Evolutionary conservation across 2,888 invertebrate genomes (phyloP).

Genomic region (Macropis europaea): DNA sequence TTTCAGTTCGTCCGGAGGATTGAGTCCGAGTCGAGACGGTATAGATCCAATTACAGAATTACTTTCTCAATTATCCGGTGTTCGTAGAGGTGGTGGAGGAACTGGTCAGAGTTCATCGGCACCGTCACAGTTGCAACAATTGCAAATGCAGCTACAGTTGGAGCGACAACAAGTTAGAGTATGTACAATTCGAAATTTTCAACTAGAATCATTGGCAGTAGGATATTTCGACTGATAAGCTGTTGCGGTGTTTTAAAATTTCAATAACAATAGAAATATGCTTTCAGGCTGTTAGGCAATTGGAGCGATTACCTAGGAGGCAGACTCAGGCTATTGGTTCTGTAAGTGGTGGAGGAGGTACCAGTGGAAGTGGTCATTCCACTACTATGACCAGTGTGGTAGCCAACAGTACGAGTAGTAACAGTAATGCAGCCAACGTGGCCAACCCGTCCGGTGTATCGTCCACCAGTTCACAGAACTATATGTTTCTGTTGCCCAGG

Average conservation of each 20-base stretch:
- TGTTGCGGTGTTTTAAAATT: neutral
- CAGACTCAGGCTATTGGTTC: constrained; percentile 84
- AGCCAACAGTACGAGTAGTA: constrained; percentile 75
- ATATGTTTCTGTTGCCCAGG: constrained; percentile 78
- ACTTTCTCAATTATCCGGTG: constrained; percentile 96
- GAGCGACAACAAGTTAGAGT: constrained; percentile 92
- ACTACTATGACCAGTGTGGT: constrained; percentile 76
- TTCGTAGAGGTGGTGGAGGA: constrained; percentile 86
- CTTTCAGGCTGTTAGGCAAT: constrained; percentile 88
- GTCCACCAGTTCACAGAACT: constrained; percentile 76
- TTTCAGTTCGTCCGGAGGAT: constrained; percentile 93
- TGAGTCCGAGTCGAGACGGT: constrained; percentile 94
- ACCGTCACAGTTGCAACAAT: constrained; percentile 93
- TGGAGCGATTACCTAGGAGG: constrained; percentile 93
- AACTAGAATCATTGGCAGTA: too few relatives aligned
- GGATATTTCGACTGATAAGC: neutral
- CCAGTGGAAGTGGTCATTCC: constrained; percentile 72
- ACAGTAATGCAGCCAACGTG: constrained; percentile 75
- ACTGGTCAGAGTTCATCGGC: constrained; percentile 82
- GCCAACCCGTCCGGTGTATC: constrained; percentile 75
- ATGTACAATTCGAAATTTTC: constrained; percentile 50
- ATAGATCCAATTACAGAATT: constrained; percentile 98
- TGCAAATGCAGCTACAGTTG: constrained; percentile 96
- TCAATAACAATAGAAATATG: neutral
- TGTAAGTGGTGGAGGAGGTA: constrained; percentile 81